These are phyloP conservation scores for Poeciliopsis gracilis DNA, from an alignment of 2,797 vertebrate species.

Conservation along the genomic window DNA sequence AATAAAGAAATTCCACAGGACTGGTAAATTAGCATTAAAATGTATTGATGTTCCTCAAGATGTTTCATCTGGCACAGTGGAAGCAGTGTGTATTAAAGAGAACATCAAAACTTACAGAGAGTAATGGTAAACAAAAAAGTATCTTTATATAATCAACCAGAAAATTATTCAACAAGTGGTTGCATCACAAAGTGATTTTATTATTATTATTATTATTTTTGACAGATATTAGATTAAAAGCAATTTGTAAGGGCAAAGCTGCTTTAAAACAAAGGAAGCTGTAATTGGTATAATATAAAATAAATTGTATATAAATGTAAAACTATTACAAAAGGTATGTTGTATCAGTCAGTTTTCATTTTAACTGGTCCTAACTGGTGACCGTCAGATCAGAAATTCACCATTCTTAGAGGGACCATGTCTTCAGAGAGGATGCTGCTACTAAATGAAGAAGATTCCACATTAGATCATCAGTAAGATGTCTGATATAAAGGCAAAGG, in stretches of 20 bases:
- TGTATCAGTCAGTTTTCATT: no score
- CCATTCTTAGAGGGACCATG: no score
- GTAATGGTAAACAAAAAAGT: background rate
- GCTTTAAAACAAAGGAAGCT: background rate
- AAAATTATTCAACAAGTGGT: background rate
- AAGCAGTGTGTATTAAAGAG: background rate
- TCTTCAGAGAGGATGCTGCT: no score
- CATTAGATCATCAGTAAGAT: no score
- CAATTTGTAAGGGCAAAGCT: background rate
- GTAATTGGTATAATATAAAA: background rate
- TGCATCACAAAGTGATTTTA: background rate
- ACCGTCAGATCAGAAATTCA: no score
- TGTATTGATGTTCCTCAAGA: background rate
- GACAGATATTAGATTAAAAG: background rate
- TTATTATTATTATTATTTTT: background rate
- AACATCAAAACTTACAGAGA: background rate
- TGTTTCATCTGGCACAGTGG: background rate
- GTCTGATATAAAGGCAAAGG: no score
- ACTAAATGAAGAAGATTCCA: no score
- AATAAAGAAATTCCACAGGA: background rate
- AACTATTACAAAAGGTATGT: no score
- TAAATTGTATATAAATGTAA: no score
- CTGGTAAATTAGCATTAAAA: background rate
- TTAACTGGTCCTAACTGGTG: no score
- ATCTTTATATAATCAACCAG: background rate